Percentiles rank a stretch among this genome's conserved stretches.
Conservation (phyloP, 2,888 invertebrate genomes). For the Drosophila anceps region DNA sequence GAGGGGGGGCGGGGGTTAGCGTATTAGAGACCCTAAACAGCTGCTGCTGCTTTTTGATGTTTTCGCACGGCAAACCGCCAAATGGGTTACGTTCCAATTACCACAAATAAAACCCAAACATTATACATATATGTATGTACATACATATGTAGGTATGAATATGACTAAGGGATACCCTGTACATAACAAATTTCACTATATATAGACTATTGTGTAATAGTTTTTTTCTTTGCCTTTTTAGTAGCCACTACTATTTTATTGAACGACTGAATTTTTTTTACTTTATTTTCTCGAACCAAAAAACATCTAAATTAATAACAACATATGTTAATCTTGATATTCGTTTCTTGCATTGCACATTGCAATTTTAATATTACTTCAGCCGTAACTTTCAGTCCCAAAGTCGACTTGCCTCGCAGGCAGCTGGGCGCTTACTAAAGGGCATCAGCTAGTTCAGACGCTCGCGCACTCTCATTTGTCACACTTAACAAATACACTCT, state of each 20-base stretch:
- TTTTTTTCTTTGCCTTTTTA: too few relatives aligned
- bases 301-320: too few relatives aligned
- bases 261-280: too few relatives aligned
- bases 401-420: background rate
- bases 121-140: too few relatives aligned
- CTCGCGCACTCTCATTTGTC: background rate
- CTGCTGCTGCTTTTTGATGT: constrained; percentile 37
- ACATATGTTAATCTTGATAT: too few relatives aligned
- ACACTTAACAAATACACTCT: constrained; percentile 8
- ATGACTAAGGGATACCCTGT: background rate
- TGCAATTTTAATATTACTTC: background rate
- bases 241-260: too few relatives aligned
- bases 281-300: too few relatives aligned
- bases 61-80: constrained; percentile 42
- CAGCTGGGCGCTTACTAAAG: background rate
- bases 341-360: background rate
- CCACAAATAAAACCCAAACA: constrained; percentile 37
- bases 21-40: constrained; percentile 24
- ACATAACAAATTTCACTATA: too few relatives aligned
- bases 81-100: constrained; percentile 75
- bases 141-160: background rate
- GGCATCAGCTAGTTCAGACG: constrained; percentile 2
- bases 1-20: background rate
- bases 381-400: too few relatives aligned
- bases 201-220: too few relatives aligned